Percentiles rank a stretch among this genome's conserved stretches.
phyloP scores from a whole-genome alignment of 2,888 invertebrate genomes.

The Folsomia candida region DNA sequence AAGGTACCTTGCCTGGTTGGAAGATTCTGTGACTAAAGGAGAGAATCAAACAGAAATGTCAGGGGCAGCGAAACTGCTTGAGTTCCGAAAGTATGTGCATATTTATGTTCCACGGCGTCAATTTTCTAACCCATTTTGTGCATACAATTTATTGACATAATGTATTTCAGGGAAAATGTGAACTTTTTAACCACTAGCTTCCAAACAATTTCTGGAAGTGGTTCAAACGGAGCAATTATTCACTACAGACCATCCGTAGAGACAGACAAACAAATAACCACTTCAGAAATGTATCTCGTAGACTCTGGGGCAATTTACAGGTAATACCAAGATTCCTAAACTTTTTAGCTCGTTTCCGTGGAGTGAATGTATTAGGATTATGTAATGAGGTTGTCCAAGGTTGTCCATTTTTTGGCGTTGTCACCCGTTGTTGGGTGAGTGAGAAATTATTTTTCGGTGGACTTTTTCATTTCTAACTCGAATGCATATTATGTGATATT shows the following conservation, averaged over 20 bases:
- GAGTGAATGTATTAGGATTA: too few relatives aligned
- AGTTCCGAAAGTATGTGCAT: conserved; percentile 63
- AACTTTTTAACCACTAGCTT: conserved; percentile 74
- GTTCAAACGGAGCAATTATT: conserved; percentile 87
- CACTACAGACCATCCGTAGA: conserved; percentile 77
- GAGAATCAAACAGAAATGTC: conserved; percentile 67
- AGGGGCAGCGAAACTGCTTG: conserved; percentile 67
- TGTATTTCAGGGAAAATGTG: conserved; percentile 58
- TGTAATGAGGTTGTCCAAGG: not conserved
- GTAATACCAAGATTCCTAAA: conserved; percentile 52
- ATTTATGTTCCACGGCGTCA: not conserved
- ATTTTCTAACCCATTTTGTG: not conserved
- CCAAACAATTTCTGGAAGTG: conserved; percentile 84
- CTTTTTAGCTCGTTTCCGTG: too few relatives aligned
- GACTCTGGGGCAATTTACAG: conserved; percentile 95
- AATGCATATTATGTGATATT: too few relatives aligned
- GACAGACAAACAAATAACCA: conserved; percentile 64
- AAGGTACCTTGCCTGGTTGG: conserved; percentile 73
- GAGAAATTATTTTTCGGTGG: too few relatives aligned
- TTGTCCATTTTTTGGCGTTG: too few relatives aligned
- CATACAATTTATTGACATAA: not conserved
- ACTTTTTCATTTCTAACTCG: too few relatives aligned
- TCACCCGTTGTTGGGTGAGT: too few relatives aligned
- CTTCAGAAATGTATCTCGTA: conserved; percentile 76
- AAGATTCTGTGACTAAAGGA: conserved; percentile 60